These are phyloP conservation scores for Thalassarche chlororhynchos DNA, from an alignment of 2,113 vertebrate species.

Conservation along the genomic window DNA sequence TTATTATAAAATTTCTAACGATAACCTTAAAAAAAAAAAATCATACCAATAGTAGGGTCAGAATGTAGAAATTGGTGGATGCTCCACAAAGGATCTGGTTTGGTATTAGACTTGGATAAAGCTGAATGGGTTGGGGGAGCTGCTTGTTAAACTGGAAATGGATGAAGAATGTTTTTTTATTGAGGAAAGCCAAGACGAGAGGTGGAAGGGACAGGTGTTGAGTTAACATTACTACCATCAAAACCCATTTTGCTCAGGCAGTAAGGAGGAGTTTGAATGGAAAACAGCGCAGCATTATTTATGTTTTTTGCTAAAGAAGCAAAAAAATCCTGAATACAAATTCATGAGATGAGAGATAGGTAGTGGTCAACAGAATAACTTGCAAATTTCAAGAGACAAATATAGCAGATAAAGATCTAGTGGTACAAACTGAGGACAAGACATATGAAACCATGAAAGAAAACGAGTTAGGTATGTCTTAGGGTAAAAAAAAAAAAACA, in stretches of 20 bases:
- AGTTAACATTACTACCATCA: neutral
- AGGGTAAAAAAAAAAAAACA: neutral
- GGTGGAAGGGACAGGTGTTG: neutral
- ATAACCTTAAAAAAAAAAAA: neutral
- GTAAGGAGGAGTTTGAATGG: neutral
- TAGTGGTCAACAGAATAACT: neutral
- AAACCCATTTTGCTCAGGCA: neutral
- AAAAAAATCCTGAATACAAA: neutral
- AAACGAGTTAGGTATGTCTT: neutral
- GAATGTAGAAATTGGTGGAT: neutral
- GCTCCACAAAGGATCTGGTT: neutral
- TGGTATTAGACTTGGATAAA: neutral
- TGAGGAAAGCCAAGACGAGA: neutral
- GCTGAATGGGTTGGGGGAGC: neutral
- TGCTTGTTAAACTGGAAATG: neutral
- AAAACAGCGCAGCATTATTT: neutral
- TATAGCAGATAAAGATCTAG: neutral
- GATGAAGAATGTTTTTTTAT: neutral
- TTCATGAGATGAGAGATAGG: neutral
- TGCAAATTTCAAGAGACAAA: neutral
- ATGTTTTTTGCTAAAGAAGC: fast-evolving
- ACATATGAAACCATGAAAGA: neutral
- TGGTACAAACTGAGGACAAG: neutral
- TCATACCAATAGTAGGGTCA: neutral
- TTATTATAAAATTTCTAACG: neutral